Base-by-base conservation (phyloP, 2,797 vertebrate species). In the Syngnathus acus region DNA sequence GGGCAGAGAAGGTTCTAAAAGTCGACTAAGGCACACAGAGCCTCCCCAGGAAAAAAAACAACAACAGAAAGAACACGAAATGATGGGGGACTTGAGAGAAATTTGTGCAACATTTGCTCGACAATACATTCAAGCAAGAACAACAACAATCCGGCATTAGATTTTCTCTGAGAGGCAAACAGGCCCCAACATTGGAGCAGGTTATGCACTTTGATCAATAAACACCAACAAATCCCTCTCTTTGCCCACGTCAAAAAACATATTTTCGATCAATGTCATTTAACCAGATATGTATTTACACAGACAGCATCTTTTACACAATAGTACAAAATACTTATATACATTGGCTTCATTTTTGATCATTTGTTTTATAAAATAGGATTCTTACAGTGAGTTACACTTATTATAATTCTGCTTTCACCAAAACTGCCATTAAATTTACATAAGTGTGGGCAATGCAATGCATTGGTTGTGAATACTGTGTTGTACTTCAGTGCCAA, bases 11-110 rank as follows among this genome's bases (percentile, higher is more conserved):
- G 79, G 83, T 87, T 88, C 89, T 92, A 90, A 91, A 88, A 87
- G 89, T 94, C 91, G 93, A 94, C 94, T 97, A 99, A 98, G 96
- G 96, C 96, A 98, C 96, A 91, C 92, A 90, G 86, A 89, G 93
- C 90, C 90, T 90, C 92, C 86, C 90, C 86, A 78, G 83, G 78
- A 89, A 59, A 64, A 55, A 76, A 71, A 9, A 75, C 67, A 1
- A 48, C 9, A 38, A 32, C 54, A 37, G 10, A 60, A 64, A 72
- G 53, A n/a, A 64, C 45, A 21, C 43, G 65, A 55, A 62, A 26
- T 32, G 37, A 47, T 39, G 26, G 17, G 9, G 90, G 86, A 82
- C 77, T 65, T 92, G 86, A 92, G 91, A 93, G 89, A 82, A 87
- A 88, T 90, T 93, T 95, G 94, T 94, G 93, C 93, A 94, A 94